Base-by-base conservation (phyloP, 2,888 invertebrate genomes). In the Lacanobia wlatinum region DNA sequence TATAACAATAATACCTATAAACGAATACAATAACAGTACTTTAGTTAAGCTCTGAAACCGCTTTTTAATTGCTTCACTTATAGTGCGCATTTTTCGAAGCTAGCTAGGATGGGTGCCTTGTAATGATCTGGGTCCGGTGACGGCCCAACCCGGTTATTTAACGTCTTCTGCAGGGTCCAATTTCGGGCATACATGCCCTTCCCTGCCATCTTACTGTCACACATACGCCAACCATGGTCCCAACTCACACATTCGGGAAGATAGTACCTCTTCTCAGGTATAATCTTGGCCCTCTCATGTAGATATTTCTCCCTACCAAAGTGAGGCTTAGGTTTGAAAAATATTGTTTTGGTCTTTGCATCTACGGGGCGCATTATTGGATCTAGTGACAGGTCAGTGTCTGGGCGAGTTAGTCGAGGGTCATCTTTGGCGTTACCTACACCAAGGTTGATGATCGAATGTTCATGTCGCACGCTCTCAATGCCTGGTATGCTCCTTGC, bases 281-380 rank as follows among this genome's bases (percentile, higher is more conserved):
- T 73, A 0, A 78, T 65, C 65, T 90, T 88, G 0, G 72, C 48
- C 5, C 93, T 87, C 16, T 84, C 85, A 1, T 74, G 67, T 50
- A 93, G 73, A 74, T 93, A 93, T 38, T 83, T 77, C 4, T 80
- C 76, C 48, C 88, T 88, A 0, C 92, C 92, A 61, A 87, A 90
- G 16, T 87, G 87, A 0, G 91, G 91, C 70, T 87, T 88, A 1
- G 88, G 70, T 84, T 91, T 89, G 62, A 90, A 89, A 12, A 93
- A 83, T 14, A 91, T 79, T 72, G 85, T 67, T 2, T 67, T 85
- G 1, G 89, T 3, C 59, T 89, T 70, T 6, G 89, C 83, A 48
- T 91, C 89, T 21, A 93, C 77, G 2, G 92, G 92, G 9, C 92
- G 85, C 93, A 93, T 93, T 18, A 90, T 40, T 0, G 92, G 92